Evolutionary conservation across 2,888 invertebrate species (phyloP), one percentile per base, ranked within the genome.

Genomic region (Plagodis pulveraria): DNA sequence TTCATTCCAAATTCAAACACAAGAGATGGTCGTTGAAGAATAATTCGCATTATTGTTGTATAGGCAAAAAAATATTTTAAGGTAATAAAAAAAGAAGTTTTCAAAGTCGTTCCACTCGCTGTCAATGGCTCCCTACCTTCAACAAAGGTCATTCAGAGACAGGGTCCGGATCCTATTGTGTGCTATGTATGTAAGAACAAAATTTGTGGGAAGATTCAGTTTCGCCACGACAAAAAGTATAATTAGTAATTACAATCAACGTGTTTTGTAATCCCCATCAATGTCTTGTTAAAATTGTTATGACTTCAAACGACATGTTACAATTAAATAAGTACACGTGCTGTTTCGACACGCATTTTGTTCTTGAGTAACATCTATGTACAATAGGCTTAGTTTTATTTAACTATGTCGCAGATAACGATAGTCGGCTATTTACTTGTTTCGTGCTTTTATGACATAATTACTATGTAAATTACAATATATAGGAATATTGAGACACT

Each of bases 221-320:
- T 57, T 54, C 51, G 46, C 48, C 51, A 47, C 40, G 6, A 56
- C 55, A 56, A 58, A 56, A 48, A 55, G 52, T 42, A 63, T 54
- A 59, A 66, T 63, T 58, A n/a, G 11, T 10, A 46, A n/a, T 50
- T 42, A 38, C 50, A 61, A 66, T 66, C 59, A 63, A 51, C 10
- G 35, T 22, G 22, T 64, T 58, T 62, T 54, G 59, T 62, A 63
- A 62, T 42, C 45, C 45, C 55, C 59, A 54, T 59, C 52, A 52
- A 50, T 47, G 33, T 44, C 53, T 60, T 55, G 52, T 56, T 50
- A 44, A 36, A 38, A 38, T 52, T 45, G 34, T 53, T 41, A 46
- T 47, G 48, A 50, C 49, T 53, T 53, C 45, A 11, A 43, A 40
- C 55, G 57, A 59, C 55, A 54, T 52, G 62, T 51, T 59, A 65